Percentiles rank a stretch among this genome's conserved stretches.
Evolutionary conservation across 2,113 vertebrate genomes (phyloP).

Genomic region (Uria aalge): DNA sequence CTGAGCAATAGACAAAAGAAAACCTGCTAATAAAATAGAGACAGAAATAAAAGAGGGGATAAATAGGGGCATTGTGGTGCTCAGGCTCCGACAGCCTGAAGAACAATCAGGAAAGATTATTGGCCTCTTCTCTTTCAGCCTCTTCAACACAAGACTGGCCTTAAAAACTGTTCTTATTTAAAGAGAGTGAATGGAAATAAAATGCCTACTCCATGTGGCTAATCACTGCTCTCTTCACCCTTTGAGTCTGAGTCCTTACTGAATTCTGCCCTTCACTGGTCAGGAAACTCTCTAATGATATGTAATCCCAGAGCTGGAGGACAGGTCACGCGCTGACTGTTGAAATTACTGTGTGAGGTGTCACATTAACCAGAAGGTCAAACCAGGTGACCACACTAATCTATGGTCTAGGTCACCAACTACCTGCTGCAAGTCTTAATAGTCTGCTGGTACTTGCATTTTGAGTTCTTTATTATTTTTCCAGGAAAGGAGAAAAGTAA

Average conservation of each 20-base stretch:
- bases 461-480: background rate
- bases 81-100: background rate
- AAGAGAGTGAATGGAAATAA: background rate
- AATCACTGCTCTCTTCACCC: background rate
- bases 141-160: background rate
- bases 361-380: background rate
- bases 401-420: background rate
- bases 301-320: background rate
- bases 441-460: background rate
- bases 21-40: background rate
- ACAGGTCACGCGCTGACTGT: background rate
- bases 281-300: background rate
- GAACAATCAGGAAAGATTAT: slow-evolving; percentile 1
- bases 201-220: background rate
- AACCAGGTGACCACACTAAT: background rate
- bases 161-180: slow-evolving; percentile 20
- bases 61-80: background rate
- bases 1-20: background rate
- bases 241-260: background rate
- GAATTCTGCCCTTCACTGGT: background rate
- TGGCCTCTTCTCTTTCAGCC: background rate
- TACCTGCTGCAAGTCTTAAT: background rate
- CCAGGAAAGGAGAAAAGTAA: background rate
- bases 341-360: background rate
- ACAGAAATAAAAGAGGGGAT: background rate